phyloP scores from a whole-genome alignment of 2,113 vertebrate genomes.

The Zosterops hypoxanthus region DNA sequence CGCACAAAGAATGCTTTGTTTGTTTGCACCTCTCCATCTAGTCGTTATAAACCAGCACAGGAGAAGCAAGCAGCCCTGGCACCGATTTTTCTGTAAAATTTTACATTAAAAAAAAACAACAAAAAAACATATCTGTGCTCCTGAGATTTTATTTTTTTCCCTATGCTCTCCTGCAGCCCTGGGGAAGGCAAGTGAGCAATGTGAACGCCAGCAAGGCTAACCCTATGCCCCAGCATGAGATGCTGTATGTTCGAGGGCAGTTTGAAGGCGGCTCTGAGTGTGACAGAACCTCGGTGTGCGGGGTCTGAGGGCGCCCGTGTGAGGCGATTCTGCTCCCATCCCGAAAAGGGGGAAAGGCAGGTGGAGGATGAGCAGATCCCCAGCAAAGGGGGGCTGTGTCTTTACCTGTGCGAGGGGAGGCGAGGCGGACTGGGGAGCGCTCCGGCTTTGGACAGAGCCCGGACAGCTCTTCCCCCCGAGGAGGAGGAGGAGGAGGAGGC shows the following conservation, averaged over 20 bases:
- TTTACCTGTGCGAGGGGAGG: background rate
- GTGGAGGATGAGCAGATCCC: rapidly evolving
- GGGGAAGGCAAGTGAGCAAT: background rate
- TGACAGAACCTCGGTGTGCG: rapidly evolving
- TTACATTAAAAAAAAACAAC: background rate
- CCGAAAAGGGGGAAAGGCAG: background rate
- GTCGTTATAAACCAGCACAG: background rate
- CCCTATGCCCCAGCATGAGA: no score
- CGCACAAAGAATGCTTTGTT: background rate
- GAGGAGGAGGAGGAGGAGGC: background rate
- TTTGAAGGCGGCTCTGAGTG: background rate
- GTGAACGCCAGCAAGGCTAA: background rate
- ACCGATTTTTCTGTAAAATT: background rate
- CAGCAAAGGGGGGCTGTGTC: background rate
- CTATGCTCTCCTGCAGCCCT: background rate
- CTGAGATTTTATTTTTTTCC: background rate
- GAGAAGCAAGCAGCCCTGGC: background rate
- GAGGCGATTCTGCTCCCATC: rapidly evolving
- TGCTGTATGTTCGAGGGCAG: background rate
- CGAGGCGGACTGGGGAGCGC: background rate
- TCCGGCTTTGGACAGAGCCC: background rate
- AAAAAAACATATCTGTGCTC: background rate
- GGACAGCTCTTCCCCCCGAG: background rate
- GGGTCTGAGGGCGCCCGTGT: rapidly evolving
- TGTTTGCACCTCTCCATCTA: background rate